A percentile compares a stretch with the other conserved stretches of the same genome.
These are phyloP conservation scores for Heterodera filipjevi DNA, from an alignment of 2,888 invertebrate species.

Conservation along the genomic window DNA sequence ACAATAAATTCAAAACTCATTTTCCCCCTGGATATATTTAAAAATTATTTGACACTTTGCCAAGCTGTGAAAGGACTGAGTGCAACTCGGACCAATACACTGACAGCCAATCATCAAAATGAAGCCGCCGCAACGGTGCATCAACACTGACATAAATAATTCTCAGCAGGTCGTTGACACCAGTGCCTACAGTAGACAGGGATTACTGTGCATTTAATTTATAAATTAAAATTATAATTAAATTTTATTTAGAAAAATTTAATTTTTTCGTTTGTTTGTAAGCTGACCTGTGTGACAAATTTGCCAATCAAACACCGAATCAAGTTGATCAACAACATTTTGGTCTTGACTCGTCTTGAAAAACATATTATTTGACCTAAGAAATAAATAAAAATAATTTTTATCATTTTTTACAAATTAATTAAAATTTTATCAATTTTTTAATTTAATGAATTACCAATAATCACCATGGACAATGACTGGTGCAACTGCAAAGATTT, in stretches of 20 bases:
- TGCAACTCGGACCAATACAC: background rate
- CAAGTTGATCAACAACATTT: constrained; percentile 14
- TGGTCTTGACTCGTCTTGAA: constrained; percentile 18
- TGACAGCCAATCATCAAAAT: background rate
- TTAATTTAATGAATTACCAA: constrained; percentile 10
- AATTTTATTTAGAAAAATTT: no score
- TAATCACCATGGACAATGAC: constrained; percentile 26
- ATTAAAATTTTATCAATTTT: no score
- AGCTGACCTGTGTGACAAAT: constrained; percentile 18
- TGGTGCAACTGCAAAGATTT: constrained; percentile 13
- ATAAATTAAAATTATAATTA: no score
- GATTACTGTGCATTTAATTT: no score
- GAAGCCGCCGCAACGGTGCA: background rate
- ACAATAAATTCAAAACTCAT: no score
- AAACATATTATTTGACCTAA: constrained; percentile 34
- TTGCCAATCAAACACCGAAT: constrained; percentile 35
- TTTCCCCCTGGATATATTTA: no score
- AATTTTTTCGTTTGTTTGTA: no score
- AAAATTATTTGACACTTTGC: background rate
- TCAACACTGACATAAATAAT: constrained; percentile 8
- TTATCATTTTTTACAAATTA: no score
- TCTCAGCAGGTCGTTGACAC: background rate
- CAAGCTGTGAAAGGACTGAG: background rate
- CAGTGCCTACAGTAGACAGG: background rate
- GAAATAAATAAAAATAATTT: background rate